These are phyloP conservation scores for Drosophila lowei DNA, from an alignment of 1,140 invertebrate species.

Conservation along the genomic window DNA sequence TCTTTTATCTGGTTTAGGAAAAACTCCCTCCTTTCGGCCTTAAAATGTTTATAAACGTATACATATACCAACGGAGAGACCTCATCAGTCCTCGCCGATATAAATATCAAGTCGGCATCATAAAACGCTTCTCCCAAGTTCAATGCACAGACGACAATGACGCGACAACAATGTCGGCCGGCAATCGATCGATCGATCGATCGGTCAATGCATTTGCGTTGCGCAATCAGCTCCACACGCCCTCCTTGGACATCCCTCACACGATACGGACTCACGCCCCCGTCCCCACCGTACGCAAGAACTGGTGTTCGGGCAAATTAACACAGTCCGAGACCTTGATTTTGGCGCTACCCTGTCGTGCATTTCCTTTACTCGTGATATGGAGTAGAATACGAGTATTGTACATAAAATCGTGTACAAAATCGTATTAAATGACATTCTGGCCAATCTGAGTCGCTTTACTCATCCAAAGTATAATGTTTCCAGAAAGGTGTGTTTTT, in stretches of 20 bases:
- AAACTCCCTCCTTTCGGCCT: no score
- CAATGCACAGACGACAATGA: slow-evolving; percentile 64
- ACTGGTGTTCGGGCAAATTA: slow-evolving; percentile 20
- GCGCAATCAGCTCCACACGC: slow-evolving; percentile 34
- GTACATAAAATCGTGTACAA: slow-evolving; percentile 1
- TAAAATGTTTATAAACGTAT: no score
- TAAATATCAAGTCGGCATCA: no score
- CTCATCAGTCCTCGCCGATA: no score
- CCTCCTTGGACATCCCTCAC: slow-evolving; percentile 5
- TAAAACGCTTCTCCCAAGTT: slow-evolving; percentile 45
- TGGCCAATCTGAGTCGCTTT: no score
- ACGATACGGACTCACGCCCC: not conserved
- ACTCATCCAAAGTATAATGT: slow-evolving; percentile 26
- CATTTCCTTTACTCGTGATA: slow-evolving; percentile 17
- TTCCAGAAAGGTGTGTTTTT: slow-evolving; percentile 57
- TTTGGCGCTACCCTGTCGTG: slow-evolving; percentile 25
- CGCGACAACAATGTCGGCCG: slow-evolving; percentile 43
- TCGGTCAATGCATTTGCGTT: slow-evolving; percentile 54
- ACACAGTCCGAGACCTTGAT: slow-evolving; percentile 4
- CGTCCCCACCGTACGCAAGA: not conserved
- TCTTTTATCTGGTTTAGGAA: no score
- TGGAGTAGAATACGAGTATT: slow-evolving; percentile 14
- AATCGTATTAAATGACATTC: slow-evolving; percentile 51
- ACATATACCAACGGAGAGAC: no score
- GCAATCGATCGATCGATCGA: slow-evolving; percentile 56